Base-by-base conservation (phyloP, 2,113 vertebrate genomes). In the Paracanthobrama guichenoti region DNA sequence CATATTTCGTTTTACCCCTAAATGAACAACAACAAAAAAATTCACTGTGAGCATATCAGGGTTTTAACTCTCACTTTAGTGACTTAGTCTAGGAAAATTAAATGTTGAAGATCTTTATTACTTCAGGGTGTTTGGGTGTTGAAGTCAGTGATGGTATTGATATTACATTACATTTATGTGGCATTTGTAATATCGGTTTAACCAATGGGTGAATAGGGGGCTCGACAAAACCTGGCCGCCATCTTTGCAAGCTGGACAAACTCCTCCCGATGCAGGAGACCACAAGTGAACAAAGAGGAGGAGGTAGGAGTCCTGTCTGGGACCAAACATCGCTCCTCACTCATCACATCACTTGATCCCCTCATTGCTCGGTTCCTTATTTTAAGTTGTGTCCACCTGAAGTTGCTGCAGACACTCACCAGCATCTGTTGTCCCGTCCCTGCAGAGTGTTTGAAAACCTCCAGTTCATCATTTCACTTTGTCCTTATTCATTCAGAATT, bases 191-290 rank as follows among this genome's bases (percentile, higher is more conserved):
- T 95, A 91, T 96, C 59, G 92, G 94, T 96, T 92, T 92, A 94
- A 93, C 95, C 96, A 93, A 97, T 96, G 93, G 95, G 94, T 93
- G 92, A 97, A 99, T 97, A 99, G 97, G 97, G 96, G 57, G 92
- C 96, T 88, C 95, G 96, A 90, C 96, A 97, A 95, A 97, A 94
- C 93, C 91, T 95, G 96, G 91, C 96, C 94, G 93, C 96, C 91
- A 91, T 94, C 94, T 97, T 93, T 95, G 97, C 96, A 94, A 95
- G 94, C 95, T 96, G 96, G 93, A 55, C 95, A 79, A 93, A 93
- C 92, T 93, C 94, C 89, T 86, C 94, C 90, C 94, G 96, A 93
- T 96, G 95, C 96, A 95, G 95, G 93, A 96, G 96, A 91, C 93
- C 96, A 80, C 90, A 78, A 88, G 95, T 95, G 95, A 97, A 97